Conservation (phyloP, 2,888 invertebrate genomes). For the Tryphoninae sp. region DNA sequence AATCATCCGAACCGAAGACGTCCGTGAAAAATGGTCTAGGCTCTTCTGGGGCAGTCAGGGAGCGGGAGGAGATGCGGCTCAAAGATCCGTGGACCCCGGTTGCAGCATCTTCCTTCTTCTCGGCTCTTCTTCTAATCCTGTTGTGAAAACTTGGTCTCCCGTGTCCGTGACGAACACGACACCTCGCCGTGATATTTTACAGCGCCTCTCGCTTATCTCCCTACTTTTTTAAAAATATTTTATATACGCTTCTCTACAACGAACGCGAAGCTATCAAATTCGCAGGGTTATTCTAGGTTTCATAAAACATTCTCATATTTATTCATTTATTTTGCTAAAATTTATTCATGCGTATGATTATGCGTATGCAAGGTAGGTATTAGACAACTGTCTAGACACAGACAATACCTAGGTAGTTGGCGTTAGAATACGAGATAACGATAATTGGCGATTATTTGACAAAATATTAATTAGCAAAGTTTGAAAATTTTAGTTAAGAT, state of each 20-base stretch:
- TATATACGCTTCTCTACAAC: not conserved
- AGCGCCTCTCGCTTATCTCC: conserved; percentile 63
- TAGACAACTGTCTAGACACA: too few relatives aligned
- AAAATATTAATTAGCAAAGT: too few relatives aligned
- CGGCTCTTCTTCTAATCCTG: conserved; percentile 73
- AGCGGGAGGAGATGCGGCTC: conserved; percentile 52
- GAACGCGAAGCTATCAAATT: conserved; percentile 14
- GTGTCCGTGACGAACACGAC: conserved; percentile 77
- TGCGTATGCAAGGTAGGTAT: too few relatives aligned
- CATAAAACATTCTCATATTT: too few relatives aligned
- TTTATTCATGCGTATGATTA: too few relatives aligned
- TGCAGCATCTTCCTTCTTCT: conserved; percentile 34
- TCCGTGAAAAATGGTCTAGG: conserved; percentile 73
- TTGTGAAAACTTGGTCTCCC: conserved; percentile 77
- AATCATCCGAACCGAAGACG: conserved; percentile 60
- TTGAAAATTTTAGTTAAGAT: too few relatives aligned
- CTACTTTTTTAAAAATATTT: conserved; percentile 32
- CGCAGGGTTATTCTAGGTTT: not conserved
- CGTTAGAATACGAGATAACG: too few relatives aligned
- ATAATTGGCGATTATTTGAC: too few relatives aligned
- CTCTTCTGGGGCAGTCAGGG: conserved; percentile 68
- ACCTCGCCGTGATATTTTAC: conserved; percentile 73
- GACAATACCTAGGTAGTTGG: too few relatives aligned
- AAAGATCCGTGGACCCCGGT: conserved; percentile 66
- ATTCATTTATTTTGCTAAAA: too few relatives aligned